These are phyloP conservation scores for Tetraodon nigroviridis DNA, from an alignment of 2,113 vertebrate genomes.

Conservation along the genomic window DNA sequence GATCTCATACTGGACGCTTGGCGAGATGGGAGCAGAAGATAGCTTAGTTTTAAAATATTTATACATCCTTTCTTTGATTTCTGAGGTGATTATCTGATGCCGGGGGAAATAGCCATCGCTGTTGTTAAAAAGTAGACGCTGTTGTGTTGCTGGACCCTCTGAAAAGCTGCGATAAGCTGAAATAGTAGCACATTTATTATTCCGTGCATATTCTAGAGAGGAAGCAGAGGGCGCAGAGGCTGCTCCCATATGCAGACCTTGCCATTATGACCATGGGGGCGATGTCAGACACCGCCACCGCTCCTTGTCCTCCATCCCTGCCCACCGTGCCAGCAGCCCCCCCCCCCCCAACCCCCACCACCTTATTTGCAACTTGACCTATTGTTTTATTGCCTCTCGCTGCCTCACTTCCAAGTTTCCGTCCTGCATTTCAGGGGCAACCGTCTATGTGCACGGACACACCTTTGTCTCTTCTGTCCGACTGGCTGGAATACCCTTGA, in stretches of 20 bases:
- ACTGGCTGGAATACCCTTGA: conserved; percentile 7
- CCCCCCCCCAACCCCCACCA: conserved; percentile 4
- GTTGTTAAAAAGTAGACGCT: conserved; percentile 22
- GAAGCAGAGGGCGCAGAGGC: conserved; percentile 67
- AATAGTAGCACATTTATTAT: conserved; percentile 67
- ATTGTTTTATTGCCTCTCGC: background rate
- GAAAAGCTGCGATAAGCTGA: conserved; percentile 59
- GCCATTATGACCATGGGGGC: conserved; percentile 60
- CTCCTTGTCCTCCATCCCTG: background rate
- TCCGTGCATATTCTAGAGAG: conserved; percentile 61
- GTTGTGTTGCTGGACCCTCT: conserved; percentile 23
- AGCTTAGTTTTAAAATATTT: too few relatives aligned
- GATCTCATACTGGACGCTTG: conserved; percentile 41
- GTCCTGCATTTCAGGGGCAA: background rate
- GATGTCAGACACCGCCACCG: conserved; percentile 53
- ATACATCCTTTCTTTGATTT: background rate
- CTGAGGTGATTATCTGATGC: conserved; percentile 9
- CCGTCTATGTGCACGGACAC: background rate
- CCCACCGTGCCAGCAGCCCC: background rate
- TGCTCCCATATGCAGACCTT: conserved; percentile 67
- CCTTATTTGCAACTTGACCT: conserved; percentile 37
- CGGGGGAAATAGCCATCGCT: background rate
- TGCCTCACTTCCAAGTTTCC: background rate
- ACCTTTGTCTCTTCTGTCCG: conserved; percentile 8
- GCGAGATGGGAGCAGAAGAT: background rate